Evolutionary conservation across 2,888 invertebrate genomes (phyloP).

Genomic region (Orthosia gothica): DNA sequence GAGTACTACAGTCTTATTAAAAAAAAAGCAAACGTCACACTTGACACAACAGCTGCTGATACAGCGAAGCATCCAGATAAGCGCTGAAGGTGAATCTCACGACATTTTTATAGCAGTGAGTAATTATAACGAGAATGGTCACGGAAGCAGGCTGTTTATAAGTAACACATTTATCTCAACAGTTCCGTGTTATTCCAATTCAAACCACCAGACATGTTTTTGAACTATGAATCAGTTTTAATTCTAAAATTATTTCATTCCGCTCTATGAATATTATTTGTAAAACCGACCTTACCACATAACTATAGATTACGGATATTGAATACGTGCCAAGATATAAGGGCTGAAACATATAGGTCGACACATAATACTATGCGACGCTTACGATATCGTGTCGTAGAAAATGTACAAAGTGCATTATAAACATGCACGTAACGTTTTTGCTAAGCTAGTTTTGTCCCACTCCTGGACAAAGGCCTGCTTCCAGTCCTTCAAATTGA

Average conservation of each 20-base stretch:
- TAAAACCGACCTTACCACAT: constrained; percentile 17
- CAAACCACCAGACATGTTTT: not conserved
- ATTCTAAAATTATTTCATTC: not conserved
- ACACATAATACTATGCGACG: not conserved
- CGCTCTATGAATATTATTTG: not conserved
- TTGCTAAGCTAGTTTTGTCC: too few species aligned
- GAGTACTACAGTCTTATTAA: too few species aligned
- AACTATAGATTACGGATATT: constrained; percentile 36
- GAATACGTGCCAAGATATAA: constrained; percentile 21
- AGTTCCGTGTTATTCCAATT: constrained; percentile 26
- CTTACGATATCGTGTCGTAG: not conserved
- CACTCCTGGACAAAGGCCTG: too few species aligned
- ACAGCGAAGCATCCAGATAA: not conserved
- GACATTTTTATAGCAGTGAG: constrained; percentile 23
- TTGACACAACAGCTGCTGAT: not conserved
- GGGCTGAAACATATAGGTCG: not conserved
- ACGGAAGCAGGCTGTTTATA: constrained; percentile 36
- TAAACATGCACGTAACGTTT: too few species aligned
- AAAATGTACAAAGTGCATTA: too few species aligned
- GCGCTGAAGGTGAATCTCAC: constrained; percentile 37
- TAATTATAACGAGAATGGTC: constrained; percentile 22
- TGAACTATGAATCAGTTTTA: constrained; percentile 13
- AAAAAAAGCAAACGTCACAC: not conserved
- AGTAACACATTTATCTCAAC: not conserved
- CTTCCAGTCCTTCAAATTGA: too few species aligned